Evolutionary conservation across 2,888 invertebrate genomes (phyloP).

Genomic region (Lutraria lutraria): DNA sequence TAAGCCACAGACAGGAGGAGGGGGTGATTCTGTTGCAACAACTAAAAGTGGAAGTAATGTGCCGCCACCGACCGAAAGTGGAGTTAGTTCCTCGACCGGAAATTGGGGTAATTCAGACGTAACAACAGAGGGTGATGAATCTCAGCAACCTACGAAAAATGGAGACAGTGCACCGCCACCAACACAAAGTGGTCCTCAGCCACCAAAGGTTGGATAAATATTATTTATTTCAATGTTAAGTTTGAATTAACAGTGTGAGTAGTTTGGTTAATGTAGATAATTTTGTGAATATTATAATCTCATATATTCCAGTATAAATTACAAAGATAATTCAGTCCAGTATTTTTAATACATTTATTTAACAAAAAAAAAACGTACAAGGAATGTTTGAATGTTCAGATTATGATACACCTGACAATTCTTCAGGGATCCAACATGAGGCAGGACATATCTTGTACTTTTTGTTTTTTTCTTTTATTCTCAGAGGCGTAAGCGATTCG

Average conservation of each 20-base stretch:
- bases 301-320: no score
- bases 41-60: not conserved
- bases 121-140: not conserved
- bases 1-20: not conserved
- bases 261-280: not conserved
- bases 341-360: no score
- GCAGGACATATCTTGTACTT: no score
- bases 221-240: not conserved
- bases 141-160: no score
- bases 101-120: not conserved
- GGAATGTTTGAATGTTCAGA: no score
- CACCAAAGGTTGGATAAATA: not conserved
- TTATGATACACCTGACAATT: no score
- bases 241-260: no score
- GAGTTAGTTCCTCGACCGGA: not conserved
- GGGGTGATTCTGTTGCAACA: not conserved
- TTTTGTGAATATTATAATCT: no score
- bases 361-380: no score
- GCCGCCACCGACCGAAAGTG: not conserved
- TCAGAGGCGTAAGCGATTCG: slow-evolving; percentile 46
- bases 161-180: not conserved
- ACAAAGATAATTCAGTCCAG: not conserved
- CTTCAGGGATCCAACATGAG: no score
- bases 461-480: not conserved
- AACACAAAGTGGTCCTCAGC: not conserved